Percentiles rank a stretch among this genome's conserved stretches.
phyloP scores from a whole-genome alignment of 2,113 vertebrate species.

The Leiothrix lutea region DNA sequence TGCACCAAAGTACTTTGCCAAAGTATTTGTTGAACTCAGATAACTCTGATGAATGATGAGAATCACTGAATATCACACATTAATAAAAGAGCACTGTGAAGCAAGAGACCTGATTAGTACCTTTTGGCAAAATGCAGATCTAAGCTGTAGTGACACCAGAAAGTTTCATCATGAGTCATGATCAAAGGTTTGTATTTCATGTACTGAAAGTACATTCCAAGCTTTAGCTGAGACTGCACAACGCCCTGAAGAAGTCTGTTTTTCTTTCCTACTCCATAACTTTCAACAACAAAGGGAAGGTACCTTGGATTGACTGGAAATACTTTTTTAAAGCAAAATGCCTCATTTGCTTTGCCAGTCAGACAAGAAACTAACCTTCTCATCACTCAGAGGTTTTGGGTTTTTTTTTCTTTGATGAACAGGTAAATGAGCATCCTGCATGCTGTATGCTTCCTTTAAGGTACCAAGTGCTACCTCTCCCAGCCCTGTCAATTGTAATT shows the following conservation, averaged over 20 bases:
- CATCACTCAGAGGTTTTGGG: neutral
- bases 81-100: neutral
- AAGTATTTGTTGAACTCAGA: neutral
- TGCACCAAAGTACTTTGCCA: neutral
- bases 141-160: neutral
- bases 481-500: neutral
- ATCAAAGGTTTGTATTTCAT: neutral
- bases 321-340: neutral
- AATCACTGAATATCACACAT: neutral
- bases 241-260: neutral
- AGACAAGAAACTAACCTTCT: neutral
- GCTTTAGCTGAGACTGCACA: neutral
- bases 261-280: neutral
- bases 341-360: neutral
- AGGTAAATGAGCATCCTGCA: neutral
- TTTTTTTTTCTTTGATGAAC: neutral
- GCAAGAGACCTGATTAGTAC: neutral
- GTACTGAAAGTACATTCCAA: neutral
- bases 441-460: neutral
- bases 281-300: neutral
- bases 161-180: neutral
- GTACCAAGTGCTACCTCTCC: neutral
- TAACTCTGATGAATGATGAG: neutral
- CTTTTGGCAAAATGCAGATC: neutral
- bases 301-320: neutral